Base-by-base conservation (phyloP, 2,113 vertebrate species). In the Proterorhinus semilunaris region DNA sequence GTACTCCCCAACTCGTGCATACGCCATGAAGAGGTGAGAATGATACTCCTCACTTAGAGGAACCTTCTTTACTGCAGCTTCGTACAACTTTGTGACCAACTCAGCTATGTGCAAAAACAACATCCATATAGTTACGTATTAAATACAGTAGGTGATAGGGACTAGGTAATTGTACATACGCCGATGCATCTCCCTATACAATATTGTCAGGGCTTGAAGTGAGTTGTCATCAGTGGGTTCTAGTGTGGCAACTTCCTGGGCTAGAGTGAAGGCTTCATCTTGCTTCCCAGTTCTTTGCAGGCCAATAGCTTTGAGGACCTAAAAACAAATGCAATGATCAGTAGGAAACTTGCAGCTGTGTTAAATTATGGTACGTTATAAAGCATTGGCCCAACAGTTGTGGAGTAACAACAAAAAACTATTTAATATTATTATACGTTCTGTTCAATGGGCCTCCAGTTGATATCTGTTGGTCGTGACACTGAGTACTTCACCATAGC, bases 21-120 rank as follows among this genome's bases (percentile, higher is more conserved):
- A 99, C 2, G 98, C 98, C 98, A 99, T 99, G 90, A 99, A 99
- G 80, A 99, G 97, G 75, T 99, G 97, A 7, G 98, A 99, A 89
- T 99, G 98, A 74, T 99, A 99, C 79, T 99, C 98, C 71, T 99
- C 98, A 12, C 98, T 99, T 62, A 92, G 95, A 9, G 98, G 98
- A 57, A 99, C 96, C 83, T 99, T 99, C 92, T 95, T 95, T 82
- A 99, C 96, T 43, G 98, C 98, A 12, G 96, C 95, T 76, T 99
- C 98, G 10, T 99, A 99, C 78, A 99, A 93, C 84, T 97, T 99
- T 16, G 96, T 97, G 74, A 99, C 98, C 91, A 99, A 81, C 87
- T 99, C 98, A 44, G 98, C 98, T 99, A 87, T 44, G 8, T 62
- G 88, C 79, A 73, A 8, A 66, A 4, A 59, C 6, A 44, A 27